Conservation (phyloP, 2,113 vertebrate genomes). For the Indri indri region DNA sequence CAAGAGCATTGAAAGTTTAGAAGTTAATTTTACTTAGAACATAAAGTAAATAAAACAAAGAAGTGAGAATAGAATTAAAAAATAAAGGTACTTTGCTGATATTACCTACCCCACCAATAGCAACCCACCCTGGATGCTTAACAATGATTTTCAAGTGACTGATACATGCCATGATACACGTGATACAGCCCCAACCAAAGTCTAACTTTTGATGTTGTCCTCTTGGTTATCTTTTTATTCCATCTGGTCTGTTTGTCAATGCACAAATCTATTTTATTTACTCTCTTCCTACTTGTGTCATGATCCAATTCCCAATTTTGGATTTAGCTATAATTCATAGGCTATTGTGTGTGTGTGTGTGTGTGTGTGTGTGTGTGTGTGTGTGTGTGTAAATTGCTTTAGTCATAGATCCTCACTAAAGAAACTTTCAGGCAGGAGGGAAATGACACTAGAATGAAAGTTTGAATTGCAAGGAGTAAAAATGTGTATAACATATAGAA, state of each 20-base stretch:
- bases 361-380: no score
- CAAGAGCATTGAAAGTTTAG: background rate
- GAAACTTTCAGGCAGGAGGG: background rate
- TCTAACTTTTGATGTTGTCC: background rate
- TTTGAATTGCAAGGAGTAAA: background rate
- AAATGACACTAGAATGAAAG: background rate
- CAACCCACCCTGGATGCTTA: background rate
- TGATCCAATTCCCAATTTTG: background rate
- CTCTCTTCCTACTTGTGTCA: background rate
- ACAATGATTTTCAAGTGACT: background rate
- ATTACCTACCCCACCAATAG: background rate
- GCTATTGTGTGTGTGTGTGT: background rate
- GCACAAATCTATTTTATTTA: background rate
- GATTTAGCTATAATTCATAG: background rate
- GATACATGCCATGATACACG: fast-evolving
- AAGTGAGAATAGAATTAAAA: background rate
- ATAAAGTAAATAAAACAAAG: background rate
- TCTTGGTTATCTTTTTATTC: background rate
- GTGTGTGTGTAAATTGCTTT: background rate
- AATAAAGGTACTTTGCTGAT: background rate
- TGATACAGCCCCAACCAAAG: background rate
- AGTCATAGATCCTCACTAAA: background rate
- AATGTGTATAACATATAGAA: background rate
- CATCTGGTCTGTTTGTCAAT: background rate
- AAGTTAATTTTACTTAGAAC: background rate